Base-by-base conservation (phyloP, 1,140 invertebrate species). In the Tetramorium simillimum region DNA sequence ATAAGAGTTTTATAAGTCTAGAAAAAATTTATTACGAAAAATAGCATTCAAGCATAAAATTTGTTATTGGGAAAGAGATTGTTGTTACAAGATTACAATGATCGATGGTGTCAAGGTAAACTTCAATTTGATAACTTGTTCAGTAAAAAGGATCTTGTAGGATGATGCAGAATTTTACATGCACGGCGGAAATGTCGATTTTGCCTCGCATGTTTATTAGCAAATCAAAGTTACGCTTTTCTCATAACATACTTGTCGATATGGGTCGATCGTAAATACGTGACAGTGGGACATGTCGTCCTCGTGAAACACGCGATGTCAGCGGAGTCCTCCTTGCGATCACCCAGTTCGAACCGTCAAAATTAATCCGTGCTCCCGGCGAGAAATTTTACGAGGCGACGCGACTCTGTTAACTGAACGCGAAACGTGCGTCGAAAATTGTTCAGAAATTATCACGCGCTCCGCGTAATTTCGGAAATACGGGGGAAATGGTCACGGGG, bases 391-490 rank as follows among this genome's bases (percentile, higher is more conserved):
- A 14, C 43, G 53, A 40, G 2, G 28, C 18, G 43, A 33, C 65
- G 51, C 67, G 49, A 84, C 28, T 75, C 37, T 49, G 70, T 84
- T 84, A 62, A 75, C n/a, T 21, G 40, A 60, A 75, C 14, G 40
- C 43, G 67, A 18, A 18, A 46, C 40, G 51, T 28, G 46, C 46
- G 72, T 80, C 28, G 69, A 60, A 60, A 84, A 82, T 73, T 73
- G 24, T 60, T 33, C 40, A 28, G 18, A 18, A 58, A 82, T 82
- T 72, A 72, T 21, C 24, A 33, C 24, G 49, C 37, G 53, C 28
- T n/a, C 28, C 49, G 51, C 21, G 6, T 28, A n/a, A n/a, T 82
- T 82, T 58, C 24, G 40, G 18, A 60, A 60, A 49, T 73, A 62
- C 24, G 3, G 4, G 43, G 80, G 80, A 73, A 84, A 75, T 53